Base-by-base conservation (phyloP, 2,888 invertebrate species). In the Tachina grossa region DNA sequence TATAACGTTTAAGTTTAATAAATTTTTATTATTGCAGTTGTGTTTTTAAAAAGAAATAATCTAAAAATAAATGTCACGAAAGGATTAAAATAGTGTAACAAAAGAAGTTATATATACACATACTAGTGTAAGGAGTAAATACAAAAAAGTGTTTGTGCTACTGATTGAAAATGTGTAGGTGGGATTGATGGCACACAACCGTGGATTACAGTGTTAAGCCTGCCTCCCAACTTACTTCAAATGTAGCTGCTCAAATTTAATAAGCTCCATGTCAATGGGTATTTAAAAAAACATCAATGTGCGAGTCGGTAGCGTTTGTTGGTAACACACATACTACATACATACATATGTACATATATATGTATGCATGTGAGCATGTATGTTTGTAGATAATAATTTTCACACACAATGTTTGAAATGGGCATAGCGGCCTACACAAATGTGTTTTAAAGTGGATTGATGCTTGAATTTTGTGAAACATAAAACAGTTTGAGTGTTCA, bases 201-300 rank as follows among this genome's bases (percentile, higher is more conserved):
- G 61, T 86, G 86, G 86, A 86, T 86, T 86, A 86, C 84, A 31
- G 85, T 85, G 85, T 71, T 72, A 65, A 51, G 84, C 59, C 16
- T 57, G 47, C 59, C 55, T 53, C 71, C 69, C 31, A 31, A 69
- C 71, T 63, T 45, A 22, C 41, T 59, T 14, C 10, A 51, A 39
- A n/a, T 1, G 49, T 59, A 16, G 49, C 47, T 61, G 66, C 65
- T 76, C 49, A 66, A 80, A 75, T 76, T 72, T 74, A 80, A 83
- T 72, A 77, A 75, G 57, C 75, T 65, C 51, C 31, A 31, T 31
- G 31, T 84, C 57, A 74, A 47, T 39, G 59, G 45, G 66, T 80
- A 61, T 72, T 79, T 61, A 13, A 68, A 59, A 45, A 53, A 71
- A 31, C 31, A 31, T 31, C 31, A 31, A 31, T 31, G 31, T 31